Evolutionary conservation across 2,888 invertebrate species (phyloP).

Genomic region (Epirrhoe tristata): DNA sequence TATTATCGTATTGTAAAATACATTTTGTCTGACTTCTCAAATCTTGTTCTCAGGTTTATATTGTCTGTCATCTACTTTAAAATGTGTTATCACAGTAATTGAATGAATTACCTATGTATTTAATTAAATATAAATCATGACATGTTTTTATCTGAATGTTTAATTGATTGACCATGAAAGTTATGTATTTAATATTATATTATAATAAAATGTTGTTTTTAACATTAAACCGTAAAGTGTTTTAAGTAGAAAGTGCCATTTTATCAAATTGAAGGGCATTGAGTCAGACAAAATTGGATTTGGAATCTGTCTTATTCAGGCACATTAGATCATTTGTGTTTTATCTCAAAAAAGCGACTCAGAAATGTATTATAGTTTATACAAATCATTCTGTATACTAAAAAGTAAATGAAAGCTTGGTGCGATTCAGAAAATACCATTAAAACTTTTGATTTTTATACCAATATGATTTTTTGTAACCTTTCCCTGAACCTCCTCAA

Average conservation of each 20-base stretch:
- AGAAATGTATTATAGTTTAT: conserved; percentile 80
- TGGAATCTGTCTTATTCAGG: conserved; percentile 69
- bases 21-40: conserved; percentile 83
- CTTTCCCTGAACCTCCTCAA: conserved; percentile 40
- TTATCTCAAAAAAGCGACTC: conserved; percentile 71
- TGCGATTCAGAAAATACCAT: conserved; percentile 86
- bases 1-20: conserved; percentile 82
- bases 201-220: conserved; percentile 35
- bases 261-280: conserved; percentile 63
- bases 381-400: conserved; percentile 85
- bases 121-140: conserved; percentile 60
- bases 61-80: conserved; percentile 50
- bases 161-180: conserved; percentile 48
- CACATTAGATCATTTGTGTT: conserved; percentile 69
- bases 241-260: conserved; percentile 68
- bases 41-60: conserved; percentile 74
- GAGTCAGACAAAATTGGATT: conserved; percentile 82
- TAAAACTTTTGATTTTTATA: conserved; percentile 86
- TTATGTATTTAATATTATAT: conserved; percentile 48
- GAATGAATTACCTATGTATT: conserved; percentile 55
- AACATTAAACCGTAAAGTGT: conserved; percentile 34
- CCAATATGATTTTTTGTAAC: conserved; percentile 77
- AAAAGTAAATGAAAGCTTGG: conserved; percentile 85
- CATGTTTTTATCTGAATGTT: conserved; percentile 53
- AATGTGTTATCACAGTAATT: conserved; percentile 56